Conservation (phyloP, 2,113 vertebrate genomes). For the Probosciger aterrimus region DNA sequence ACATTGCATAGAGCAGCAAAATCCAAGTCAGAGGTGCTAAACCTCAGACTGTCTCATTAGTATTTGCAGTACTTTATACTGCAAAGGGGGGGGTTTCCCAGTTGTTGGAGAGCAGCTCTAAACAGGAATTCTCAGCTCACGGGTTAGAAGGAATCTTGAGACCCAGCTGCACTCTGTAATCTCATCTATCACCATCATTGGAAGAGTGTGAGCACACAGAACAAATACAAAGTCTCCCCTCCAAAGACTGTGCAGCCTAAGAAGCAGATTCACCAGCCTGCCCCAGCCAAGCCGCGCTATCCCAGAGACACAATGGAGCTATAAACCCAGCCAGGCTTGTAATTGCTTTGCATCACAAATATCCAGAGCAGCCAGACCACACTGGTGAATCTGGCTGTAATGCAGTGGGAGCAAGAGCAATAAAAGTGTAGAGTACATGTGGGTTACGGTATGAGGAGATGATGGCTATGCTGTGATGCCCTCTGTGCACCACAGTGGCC, state of each 20-base stretch:
- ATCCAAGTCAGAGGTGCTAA: background rate
- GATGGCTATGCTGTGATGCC: background rate
- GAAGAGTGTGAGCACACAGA: rapidly evolving
- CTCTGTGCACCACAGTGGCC: background rate
- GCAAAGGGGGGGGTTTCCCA: background rate
- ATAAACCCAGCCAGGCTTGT: background rate
- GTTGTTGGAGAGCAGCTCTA: background rate
- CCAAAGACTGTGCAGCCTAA: background rate
- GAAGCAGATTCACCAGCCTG: background rate
- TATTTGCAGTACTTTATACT: rapidly evolving
- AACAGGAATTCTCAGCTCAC: background rate
- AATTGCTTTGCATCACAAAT: background rate
- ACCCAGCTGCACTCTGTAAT: background rate
- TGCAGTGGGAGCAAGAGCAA: background rate
- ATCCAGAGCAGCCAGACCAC: background rate
- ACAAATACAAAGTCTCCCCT: background rate
- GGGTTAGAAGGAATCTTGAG: background rate
- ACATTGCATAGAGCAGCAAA: background rate
- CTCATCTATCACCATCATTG: rapidly evolving
- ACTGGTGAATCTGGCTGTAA: background rate
- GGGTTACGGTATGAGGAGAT: background rate
- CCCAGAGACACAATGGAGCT: background rate
- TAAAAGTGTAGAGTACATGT: rapidly evolving
- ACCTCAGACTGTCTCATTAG: background rate
- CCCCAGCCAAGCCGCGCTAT: rapidly evolving